Evolutionary conservation across 2,797 vertebrate genomes (phyloP), one percentile per base, ranked within the genome.

Genomic region (Rhinogobio ventralis): DNA sequence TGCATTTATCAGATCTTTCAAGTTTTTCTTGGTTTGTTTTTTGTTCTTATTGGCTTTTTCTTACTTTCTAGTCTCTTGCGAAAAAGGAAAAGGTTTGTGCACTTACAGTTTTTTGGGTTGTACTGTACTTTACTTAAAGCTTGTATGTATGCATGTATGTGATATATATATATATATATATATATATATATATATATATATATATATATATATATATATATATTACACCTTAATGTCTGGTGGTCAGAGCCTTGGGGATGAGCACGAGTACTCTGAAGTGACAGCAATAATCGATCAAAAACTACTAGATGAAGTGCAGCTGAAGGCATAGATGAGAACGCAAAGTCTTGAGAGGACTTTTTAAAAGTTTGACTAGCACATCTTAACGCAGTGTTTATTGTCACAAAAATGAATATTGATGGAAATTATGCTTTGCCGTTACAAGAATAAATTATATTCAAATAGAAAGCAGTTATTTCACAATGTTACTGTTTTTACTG

Each of bases 41-140:
- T 49, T 13, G 85, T 62, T 67, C 49, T 71, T 19, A 17, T 85
- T 25, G 78, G 64, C 28, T 79, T 30, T 79, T 87, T 81, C 64
- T 64, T 13, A 13, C 23, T n/a, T 87, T 46, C n/a, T 72, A 93
- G 90, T 86, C 90, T 84, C 83, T 83, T 28, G 62, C 81, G n/a
- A 91, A 86, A 79, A 91, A 87, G 74, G 91, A 93, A 84, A 93
- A 93, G 92, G 93, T 95, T 89, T 90, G 91, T 95, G 51, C 25
- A 20, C 77, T 49, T 49, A 45, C 9, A 23, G 28, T 36, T 15
- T 79, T 66, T 51, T 79, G 42, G 28, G 3, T 30, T 28, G 55
- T 45, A 28, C 60, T 64, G 25, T 30, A 17, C 60, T 62, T 62
- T 7, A 28, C 57, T 75, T 36, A n/a, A 36, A 75, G 19, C 8